These are phyloP conservation scores for Ceratosolen fusciceps DNA, from an alignment of 1,140 invertebrate species.

Conservation along the genomic window DNA sequence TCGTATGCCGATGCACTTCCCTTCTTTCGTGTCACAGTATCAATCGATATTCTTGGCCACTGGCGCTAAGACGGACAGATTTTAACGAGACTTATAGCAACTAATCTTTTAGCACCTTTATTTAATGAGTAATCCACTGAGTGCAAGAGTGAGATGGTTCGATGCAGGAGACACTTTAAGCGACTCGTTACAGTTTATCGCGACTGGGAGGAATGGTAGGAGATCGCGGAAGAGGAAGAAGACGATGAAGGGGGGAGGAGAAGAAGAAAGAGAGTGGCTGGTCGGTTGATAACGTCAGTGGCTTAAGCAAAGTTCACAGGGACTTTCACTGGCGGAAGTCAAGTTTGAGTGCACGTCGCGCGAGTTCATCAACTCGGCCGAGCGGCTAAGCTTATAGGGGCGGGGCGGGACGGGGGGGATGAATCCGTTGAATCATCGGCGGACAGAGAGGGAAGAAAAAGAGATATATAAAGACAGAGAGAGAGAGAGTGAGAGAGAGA, in stretches of 20 bases:
- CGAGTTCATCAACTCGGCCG: conserved; percentile 15
- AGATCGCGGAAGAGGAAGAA: neutral
- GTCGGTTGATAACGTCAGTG: neutral
- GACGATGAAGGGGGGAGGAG: too few relatives aligned
- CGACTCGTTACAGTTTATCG: neutral
- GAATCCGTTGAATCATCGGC: neutral
- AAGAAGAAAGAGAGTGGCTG: neutral
- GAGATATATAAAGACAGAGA: neutral
- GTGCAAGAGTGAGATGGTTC: too few relatives aligned
- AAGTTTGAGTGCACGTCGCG: conserved; percentile 4
- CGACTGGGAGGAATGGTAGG: neutral
- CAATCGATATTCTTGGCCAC: too few relatives aligned
- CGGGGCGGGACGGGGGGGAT: too few relatives aligned
- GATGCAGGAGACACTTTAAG: too few relatives aligned
- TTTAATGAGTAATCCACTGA: too few relatives aligned
- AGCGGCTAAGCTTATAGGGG: neutral
- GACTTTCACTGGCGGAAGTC: conserved; percentile 31
- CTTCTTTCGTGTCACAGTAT: neutral
- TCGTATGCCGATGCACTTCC: neutral
- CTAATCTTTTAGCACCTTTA: too few relatives aligned
- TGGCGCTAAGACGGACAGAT: too few relatives aligned
- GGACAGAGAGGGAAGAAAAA: neutral
- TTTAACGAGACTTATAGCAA: too few relatives aligned
- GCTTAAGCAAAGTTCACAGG: neutral
- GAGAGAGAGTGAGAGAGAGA: neutral